Evolutionary conservation across 2,888 invertebrate genomes (phyloP).

Genomic region (Xestoiulus laeticollis): DNA sequence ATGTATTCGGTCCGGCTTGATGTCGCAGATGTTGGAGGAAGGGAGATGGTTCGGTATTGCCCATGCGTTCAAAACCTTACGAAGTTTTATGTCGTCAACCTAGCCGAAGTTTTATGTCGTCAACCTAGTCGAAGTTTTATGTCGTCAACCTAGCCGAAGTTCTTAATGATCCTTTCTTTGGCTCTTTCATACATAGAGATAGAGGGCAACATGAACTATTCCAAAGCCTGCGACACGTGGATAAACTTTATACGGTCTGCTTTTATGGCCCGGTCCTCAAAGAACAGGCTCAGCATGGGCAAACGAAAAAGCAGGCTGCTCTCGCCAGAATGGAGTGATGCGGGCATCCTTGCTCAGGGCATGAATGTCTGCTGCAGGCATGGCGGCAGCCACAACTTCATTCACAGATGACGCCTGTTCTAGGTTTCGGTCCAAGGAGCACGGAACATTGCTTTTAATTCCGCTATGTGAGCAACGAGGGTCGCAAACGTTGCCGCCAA

Average conservation of each 20-base stretch:
- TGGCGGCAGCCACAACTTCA: not conserved
- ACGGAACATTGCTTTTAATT: not conserved
- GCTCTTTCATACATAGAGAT: not conserved
- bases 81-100: not conserved
- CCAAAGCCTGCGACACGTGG: not conserved
- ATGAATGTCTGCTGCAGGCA: not conserved
- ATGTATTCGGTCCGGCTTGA: not conserved
- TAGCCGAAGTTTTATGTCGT: not conserved
- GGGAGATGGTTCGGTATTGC: not conserved
- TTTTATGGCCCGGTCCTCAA: not conserved
- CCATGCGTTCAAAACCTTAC: not conserved
- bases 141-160: not conserved
- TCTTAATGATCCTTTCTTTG: not conserved
- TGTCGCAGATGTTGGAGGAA: not conserved
- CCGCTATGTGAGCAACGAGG: not conserved
- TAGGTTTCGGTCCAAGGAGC: not conserved
- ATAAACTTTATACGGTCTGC: not conserved
- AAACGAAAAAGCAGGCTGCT: not conserved
- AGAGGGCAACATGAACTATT: not conserved
- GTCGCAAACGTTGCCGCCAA: not conserved
- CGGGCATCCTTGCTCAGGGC: not conserved
- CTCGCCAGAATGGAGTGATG: not conserved
- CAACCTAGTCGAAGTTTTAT: not conserved
- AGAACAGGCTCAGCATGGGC: constrained; percentile 2
- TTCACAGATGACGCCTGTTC: not conserved